Evolutionary conservation across 2,113 vertebrate genomes (phyloP), one percentile per base, ranked within the genome.

Genomic region (Aix galericulata): DNA sequence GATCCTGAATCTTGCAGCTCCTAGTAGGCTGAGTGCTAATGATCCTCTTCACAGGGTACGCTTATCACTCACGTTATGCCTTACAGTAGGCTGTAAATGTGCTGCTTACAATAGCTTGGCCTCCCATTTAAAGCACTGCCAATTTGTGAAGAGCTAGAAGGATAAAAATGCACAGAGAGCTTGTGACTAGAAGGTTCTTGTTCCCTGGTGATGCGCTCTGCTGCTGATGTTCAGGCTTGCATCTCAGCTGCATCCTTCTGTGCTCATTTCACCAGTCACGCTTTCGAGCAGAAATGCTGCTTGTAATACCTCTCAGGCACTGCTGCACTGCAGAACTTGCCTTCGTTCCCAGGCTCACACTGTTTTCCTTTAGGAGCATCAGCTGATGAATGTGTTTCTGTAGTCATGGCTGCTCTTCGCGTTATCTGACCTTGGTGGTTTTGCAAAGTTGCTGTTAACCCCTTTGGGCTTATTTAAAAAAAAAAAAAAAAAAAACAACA

Each of bases 271-370:
- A 59, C 44, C 76, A 76, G 56, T 66, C 78, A 40, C 22, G n/a
- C 62, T 92, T 93, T 22, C 56, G 93, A 94, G 82, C 50, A 86
- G 78, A 87, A 89, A 86, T 6, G 64, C 63, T 89, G 82, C 86
- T 85, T 83, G 58, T 77, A 29, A 13, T 60, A 46, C 60, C 74
- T 91, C 74, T 69, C 2, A 7, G 60, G 88, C 58, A 71, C 72
- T 95, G 83, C 93, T 96, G 95, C 97, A 97, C 72, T 96, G 97
- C 96, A 96, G 94, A 95, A 85, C 69, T 88, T 88, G 67, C 75
- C 92, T 95, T 95, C 62, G 17, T 91, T 86, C 89, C 62, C 84
- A 93, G 90, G 88, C 53, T 88, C 86, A 62, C n/a, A 63, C 82
- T 78, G 82, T 81, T 94, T 86, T 64, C 10, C 46, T 89, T 85